Base-by-base conservation (phyloP, 1,140 invertebrate species). In the Drosophila nebulosa region DNA sequence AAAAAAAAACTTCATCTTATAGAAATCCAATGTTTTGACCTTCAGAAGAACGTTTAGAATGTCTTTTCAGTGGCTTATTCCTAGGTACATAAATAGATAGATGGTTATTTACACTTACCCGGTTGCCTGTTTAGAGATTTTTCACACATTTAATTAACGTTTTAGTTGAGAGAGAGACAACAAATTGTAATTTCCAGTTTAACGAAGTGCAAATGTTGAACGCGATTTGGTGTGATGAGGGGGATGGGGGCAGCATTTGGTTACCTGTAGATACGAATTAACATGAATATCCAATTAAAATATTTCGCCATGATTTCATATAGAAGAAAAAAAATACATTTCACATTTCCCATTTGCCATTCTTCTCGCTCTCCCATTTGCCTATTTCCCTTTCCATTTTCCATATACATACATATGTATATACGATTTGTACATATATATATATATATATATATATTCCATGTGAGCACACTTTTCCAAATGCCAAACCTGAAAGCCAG, bases 281-380 rank as follows among this genome's bases (percentile, higher is more conserved):
- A 51, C 46, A 36, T 60, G 59, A 46, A 72, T 72, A 72, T 76
- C 69, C 74, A 76, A 76, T 76, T 76, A 76, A 76, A 76, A 76
- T 76, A 69, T 73, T 73, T 32, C 74, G 69, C 74, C 57, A 73
- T 76, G 69, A 76, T 76, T 76, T 64, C 64, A 60, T 55, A 55
- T 55, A 30, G 16, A 55, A 53, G 12, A n/a, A 53, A 27, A 53
- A 27, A 53, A 53, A 30, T 61, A 73, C 69, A 69, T 75, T 75
- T 68, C 57, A 36, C 46, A 55, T 55, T 55, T 55, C 2, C 16
- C 14, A 16, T 46, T 46, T 16, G 2, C 39, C 39, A 46, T 21
- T 14, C 36, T 16, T 39, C 36, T 39, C 30, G 10, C 12, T 32
- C 30, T 6, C 14, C 14, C 4, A 39, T 39, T 14, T 46, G 39